Base-by-base conservation (phyloP, 2,797 vertebrate species). In the Poeciliopsis infans region DNA sequence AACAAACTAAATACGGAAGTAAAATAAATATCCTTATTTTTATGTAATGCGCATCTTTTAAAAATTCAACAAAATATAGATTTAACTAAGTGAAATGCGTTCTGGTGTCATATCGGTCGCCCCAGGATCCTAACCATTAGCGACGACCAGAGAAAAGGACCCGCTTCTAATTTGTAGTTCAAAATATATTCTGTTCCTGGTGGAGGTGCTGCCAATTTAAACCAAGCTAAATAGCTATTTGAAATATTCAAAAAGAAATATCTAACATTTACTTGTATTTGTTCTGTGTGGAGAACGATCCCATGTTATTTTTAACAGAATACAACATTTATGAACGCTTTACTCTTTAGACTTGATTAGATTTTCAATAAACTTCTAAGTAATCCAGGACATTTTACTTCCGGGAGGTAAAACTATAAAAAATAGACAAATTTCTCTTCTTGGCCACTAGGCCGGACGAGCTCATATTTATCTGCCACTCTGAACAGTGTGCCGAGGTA, bases 91-190 rank as follows among this genome's bases (percentile, higher is more conserved):
- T 28, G 0, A 0, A 15, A 74, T 91, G 82, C 64, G 80, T 18
- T 78, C 74, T 83, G 89, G 90, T 2, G 61, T 76, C 36, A 0
- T 31, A 1, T 12, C 7, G 28, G 53, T 18, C 47, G 23, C 33
- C 23, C 23, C 28, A 16, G 0, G 13, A 0, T 4, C 70, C 45
- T 84, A 73, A 82, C 31, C 1, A 25, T 7, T 5, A 64, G 64
- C 79, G 76, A 70, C 85, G 61, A 28, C 31, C 41, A 0, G 0
- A 0, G 13, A 0, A 43, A 75, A 86, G 79, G 88, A 85, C 91
- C 91, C n/a, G 6, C 81, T 3, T 28, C 10, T 2, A 80, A 12
- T 25, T 66, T 84, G 82, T 87, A 87, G 84, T 79, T 78, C 31
- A 46, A 36, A 16, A 70, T 4, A 28, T 3, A n/a, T 69, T 41